phyloP scores from a whole-genome alignment of 2,888 invertebrate genomes.

The Heliconius charithonia region DNA sequence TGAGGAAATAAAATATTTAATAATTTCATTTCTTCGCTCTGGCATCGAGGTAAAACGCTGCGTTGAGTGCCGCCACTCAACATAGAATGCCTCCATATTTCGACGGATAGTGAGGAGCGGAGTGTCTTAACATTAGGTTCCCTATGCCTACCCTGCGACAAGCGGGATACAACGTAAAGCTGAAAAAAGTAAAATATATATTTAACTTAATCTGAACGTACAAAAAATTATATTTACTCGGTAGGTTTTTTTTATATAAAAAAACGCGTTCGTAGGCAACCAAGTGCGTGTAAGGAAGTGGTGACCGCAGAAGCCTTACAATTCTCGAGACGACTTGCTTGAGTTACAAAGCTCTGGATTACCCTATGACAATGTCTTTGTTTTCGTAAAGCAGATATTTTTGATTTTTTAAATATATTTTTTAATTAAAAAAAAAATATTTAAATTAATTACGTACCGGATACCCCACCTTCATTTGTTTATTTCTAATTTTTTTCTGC shows the following conservation, averaged over 20 bases:
- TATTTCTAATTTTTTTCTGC: no score
- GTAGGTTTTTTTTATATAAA: conserved; percentile 6
- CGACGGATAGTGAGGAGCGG: no score
- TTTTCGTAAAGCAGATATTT: conserved; percentile 16
- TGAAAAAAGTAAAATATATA: neutral
- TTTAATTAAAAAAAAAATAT: neutral
- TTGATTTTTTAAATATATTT: neutral
- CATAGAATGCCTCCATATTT: no score
- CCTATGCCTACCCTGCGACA: no score
- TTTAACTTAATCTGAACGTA: neutral
- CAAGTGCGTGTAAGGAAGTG: conserved; percentile 67
- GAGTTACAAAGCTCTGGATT: conserved; percentile 52
- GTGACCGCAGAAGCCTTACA: conserved; percentile 77
- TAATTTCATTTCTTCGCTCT: no score
- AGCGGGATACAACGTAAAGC: no score
- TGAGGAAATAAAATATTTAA: no score
- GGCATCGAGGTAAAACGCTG: no score
- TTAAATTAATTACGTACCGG: neutral
- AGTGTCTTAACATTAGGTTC: no score
- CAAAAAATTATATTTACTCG: neutral
- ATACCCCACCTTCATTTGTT: neutral
- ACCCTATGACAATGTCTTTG: conserved; percentile 33
- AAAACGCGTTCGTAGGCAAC: conserved; percentile 37
- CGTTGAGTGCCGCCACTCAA: no score
- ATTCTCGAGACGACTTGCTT: conserved; percentile 54